Percentiles rank a stretch among this genome's conserved stretches.
phyloP scores from a whole-genome alignment of 2,113 vertebrate genomes.

The Numenius arquata region DNA sequence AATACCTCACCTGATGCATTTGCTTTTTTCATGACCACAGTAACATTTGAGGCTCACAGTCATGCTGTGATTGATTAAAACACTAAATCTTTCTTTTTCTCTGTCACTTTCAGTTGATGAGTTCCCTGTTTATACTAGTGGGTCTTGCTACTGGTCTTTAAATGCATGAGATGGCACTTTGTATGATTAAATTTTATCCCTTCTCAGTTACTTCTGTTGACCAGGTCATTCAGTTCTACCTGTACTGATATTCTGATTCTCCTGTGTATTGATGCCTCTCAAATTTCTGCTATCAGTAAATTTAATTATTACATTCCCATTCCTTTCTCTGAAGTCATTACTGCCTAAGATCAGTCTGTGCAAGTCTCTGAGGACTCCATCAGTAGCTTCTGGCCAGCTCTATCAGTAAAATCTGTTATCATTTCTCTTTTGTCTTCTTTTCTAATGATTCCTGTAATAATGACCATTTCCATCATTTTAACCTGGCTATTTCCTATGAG shows the following conservation, averaged over 20 bases:
- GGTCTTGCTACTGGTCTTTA: not conserved
- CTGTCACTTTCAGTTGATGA: not conserved
- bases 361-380: not conserved
- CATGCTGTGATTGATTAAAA: conserved; percentile 23
- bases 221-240: not conserved
- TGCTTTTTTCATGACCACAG: not conserved
- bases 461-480: not conserved
- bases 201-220: not conserved
- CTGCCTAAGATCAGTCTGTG: not conserved
- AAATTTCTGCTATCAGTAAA: not conserved
- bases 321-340: not conserved
- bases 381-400: not conserved
- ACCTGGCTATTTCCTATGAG: not conserved
- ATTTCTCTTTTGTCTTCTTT: not conserved
- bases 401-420: not conserved
- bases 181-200: not conserved
- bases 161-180: not conserved
- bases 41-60: not conserved
- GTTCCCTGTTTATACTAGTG: not conserved
- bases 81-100: not conserved
- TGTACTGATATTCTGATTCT: not conserved
- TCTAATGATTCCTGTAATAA: not conserved
- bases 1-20: not conserved
- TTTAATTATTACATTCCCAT: not conserved
- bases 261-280: not conserved